phyloP scores from a whole-genome alignment of 2,797 vertebrate genomes.

The Stomatorhinus walkeri region DNA sequence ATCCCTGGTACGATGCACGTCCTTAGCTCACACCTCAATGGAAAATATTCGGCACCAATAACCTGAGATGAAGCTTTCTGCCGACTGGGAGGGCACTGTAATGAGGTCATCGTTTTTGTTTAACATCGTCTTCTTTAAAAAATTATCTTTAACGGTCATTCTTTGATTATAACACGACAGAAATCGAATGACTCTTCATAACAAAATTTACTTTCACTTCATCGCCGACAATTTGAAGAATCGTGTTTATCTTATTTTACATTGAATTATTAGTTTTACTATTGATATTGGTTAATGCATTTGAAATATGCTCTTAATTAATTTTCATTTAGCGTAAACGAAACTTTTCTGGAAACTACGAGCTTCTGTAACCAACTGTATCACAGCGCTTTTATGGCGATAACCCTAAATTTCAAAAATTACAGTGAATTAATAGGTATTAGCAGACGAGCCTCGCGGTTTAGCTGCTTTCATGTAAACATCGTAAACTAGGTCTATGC shows the following conservation, averaged over 20 bases:
- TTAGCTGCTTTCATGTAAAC: neutral
- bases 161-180: neutral
- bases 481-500: neutral
- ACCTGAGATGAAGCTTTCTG: neutral
- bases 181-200: conserved; percentile 16
- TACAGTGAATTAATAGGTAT: neutral
- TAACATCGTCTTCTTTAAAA: neutral
- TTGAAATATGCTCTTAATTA: neutral
- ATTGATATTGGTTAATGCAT: neutral
- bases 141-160: neutral
- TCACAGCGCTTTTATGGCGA: neutral
- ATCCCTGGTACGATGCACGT: conserved; percentile 49
- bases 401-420: neutral
- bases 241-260: neutral
- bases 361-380: neutral
- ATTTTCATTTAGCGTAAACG: neutral
- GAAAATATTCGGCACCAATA: conserved; percentile 1
- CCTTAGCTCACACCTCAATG: conserved; percentile 13
- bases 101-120: neutral
- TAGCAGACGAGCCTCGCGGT: neutral
- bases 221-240: neutral
- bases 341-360: neutral
- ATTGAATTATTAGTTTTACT: neutral
- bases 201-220: conserved; percentile 19
- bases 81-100: neutral